Evolutionary conservation across 2,797 vertebrate species (phyloP).

Genomic region (Salmo trutta): DNA sequence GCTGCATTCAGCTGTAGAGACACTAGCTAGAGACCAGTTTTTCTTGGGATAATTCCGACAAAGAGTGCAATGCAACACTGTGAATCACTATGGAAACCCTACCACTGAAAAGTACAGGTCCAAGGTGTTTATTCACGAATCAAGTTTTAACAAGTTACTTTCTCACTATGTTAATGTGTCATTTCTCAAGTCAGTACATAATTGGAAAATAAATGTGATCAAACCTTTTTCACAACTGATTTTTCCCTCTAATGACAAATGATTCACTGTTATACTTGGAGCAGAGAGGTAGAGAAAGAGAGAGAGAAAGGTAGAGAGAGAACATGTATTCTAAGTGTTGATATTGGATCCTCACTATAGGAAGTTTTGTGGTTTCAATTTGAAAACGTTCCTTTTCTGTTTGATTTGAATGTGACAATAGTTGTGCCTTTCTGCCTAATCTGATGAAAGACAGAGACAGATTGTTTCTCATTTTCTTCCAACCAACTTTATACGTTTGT

Average conservation of each 20-base stretch:
- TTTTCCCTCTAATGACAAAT: no score
- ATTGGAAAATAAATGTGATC: no score
- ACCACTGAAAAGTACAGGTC: not conserved
- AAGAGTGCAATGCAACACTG: constrained; percentile 1
- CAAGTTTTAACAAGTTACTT: not conserved
- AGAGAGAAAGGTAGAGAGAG: not conserved
- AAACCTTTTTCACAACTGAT: no score
- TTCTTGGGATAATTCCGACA: constrained; percentile 1
- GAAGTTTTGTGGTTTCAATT: not conserved
- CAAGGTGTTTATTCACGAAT: not conserved
- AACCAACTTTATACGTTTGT: not conserved
- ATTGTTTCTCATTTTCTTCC: not conserved
- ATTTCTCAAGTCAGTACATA: no score
- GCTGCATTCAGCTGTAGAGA: not conserved
- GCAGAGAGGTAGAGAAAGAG: not conserved
- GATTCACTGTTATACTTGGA: not conserved
- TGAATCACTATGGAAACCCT: not conserved
- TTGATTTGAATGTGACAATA: not conserved
- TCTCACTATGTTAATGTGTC: no score
- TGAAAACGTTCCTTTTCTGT: not conserved
- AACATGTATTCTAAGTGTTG: not conserved
- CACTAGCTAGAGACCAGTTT: not conserved
- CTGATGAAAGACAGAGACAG: not conserved
- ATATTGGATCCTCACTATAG: not conserved
- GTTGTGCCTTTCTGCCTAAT: not conserved